Evolutionary conservation across 2,888 invertebrate species (phyloP), one percentile per base, ranked within the genome.

Genomic region (Blomia tropicalis): DNA sequence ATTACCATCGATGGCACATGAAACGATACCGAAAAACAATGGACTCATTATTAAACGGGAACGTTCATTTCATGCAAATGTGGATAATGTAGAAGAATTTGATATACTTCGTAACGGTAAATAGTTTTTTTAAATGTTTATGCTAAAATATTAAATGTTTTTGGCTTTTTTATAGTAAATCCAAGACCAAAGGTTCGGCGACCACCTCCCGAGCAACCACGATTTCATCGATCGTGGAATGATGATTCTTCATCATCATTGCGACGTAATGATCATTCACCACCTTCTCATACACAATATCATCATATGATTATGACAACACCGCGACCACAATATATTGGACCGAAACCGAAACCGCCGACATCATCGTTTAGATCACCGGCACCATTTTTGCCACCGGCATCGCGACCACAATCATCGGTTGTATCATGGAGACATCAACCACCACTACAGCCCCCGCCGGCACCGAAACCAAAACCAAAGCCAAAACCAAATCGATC

Each of bases 61-160:
- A 47, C 22, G 7, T 7, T 7, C n/a, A 7, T 14, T 7, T 27
- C 7, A 47, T 11, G n/a, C 23, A 14, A 7, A 27, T 19, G 14
- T 25, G 7, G 27, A 25, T 7, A 11, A 11, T 47, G 22, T 29
- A 19, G 56, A 56, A 36, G 56, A 56, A 4, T 56, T 56, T 56
- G 56, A 56, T 7, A 56, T 56, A 29, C 31, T 56, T n/a, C 56
- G 56, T 4, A 56, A 56, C 11, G 56, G 56, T 56, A 56, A 36
- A 47, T 7, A 19, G n/a, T 27, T 25, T 7, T 47, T 17, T 47
- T 47, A 14, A 47, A 11, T 14, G 51, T 25, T 22, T 47, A n/a
- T 47, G 14, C 23, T 27, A 47, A 22, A 11, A 11, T 47, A 11
- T 7, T 47, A 47, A 47, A 14, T 47, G 41, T 41, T n/a, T 17